Conservation (phyloP, 2,113 vertebrate genomes). For the Ictalurus punctatus region DNA sequence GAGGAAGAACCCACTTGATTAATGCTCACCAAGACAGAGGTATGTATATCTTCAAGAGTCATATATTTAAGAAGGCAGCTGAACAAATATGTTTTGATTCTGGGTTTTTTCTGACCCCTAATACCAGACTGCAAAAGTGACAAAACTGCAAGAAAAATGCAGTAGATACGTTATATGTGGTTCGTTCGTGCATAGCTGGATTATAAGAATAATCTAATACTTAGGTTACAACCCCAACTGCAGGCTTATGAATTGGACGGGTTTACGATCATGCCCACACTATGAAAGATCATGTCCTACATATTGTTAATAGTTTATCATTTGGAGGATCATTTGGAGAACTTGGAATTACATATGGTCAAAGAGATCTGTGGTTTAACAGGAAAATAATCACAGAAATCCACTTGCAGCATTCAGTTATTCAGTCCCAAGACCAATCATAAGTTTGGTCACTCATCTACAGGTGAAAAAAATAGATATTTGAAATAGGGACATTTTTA, state of each 20-base stretch:
- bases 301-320: too few relatives aligned
- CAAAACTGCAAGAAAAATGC: slow-evolving; percentile 17
- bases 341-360: too few relatives aligned
- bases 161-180: neutral
- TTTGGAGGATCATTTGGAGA: too few relatives aligned
- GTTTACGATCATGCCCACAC: neutral
- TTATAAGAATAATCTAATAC: neutral
- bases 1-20: slow-evolving; percentile 38
- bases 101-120: neutral
- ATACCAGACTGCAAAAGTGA: neutral
- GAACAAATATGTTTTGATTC: slow-evolving; percentile 39
- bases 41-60: slow-evolving; percentile 33
- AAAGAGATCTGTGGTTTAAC: too few relatives aligned
- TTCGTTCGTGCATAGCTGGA: neutral
- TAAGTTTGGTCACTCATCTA: neutral
- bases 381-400: too few relatives aligned
- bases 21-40: slow-evolving; percentile 43
- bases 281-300: too few relatives aligned
- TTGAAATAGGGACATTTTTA: neutral
- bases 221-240: neutral
- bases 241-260: neutral
- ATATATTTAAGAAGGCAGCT: slow-evolving; percentile 36
- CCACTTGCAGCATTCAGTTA: neutral
- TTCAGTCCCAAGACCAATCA: neutral
- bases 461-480: neutral